Evolutionary conservation across 2,113 vertebrate genomes (phyloP).

Genomic region (Phrynosoma blainvillii): DNA sequence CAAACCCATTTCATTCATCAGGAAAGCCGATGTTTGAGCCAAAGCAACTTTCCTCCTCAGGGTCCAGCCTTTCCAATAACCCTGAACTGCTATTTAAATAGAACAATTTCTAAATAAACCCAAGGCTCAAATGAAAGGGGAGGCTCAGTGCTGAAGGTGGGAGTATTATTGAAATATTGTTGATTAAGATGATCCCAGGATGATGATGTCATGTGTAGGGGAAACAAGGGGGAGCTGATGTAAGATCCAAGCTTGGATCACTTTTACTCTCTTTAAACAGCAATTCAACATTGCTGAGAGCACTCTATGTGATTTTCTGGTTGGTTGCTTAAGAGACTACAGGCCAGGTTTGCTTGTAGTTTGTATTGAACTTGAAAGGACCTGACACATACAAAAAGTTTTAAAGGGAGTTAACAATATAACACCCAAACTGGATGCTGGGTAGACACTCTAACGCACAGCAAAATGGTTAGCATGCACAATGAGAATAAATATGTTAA

Average conservation of each 20-base stretch:
- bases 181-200: constrained; percentile 45
- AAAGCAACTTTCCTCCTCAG: constrained; percentile 24
- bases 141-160: background rate
- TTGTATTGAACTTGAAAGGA: constrained; percentile 43
- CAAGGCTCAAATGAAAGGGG: constrained; percentile 12
- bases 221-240: constrained; percentile 21
- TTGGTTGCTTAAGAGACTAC: constrained; percentile 48
- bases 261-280: constrained; percentile 53
- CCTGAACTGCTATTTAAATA: constrained; percentile 27
- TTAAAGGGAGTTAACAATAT: constrained; percentile 19
- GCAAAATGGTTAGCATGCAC: background rate
- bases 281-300: constrained; percentile 51
- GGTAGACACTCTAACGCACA: background rate
- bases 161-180: constrained; percentile 36
- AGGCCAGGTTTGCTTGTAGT: constrained; percentile 33
- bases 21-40: constrained; percentile 31
- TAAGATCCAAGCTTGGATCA: constrained; percentile 48
- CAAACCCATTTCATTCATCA: constrained; percentile 23
- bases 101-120: constrained; percentile 36
- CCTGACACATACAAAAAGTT: background rate
- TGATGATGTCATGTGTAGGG: constrained; percentile 24
- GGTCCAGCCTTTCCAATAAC: constrained; percentile 22
- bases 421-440: background rate
- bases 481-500: background rate
- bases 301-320: constrained; percentile 52